Percentiles rank a stretch among this genome's conserved stretches.
These are phyloP conservation scores for Strigamia maritima DNA, from an alignment of 2,888 invertebrate genomes.

Conservation along the genomic window DNA sequence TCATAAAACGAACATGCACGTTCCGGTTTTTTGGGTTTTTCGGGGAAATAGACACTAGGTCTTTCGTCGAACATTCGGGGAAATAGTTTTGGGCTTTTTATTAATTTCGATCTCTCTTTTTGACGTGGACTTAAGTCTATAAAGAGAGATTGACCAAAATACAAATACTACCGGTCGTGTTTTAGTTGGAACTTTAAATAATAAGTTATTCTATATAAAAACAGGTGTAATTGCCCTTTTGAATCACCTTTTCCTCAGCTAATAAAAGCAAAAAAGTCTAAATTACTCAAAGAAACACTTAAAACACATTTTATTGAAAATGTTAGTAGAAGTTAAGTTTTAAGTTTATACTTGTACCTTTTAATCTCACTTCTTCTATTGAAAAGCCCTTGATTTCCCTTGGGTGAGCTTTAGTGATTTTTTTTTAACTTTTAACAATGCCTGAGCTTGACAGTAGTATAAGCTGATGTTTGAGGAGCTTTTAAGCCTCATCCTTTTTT, in stretches of 20 bases:
- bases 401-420: conserved; percentile 1
- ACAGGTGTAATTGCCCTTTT: too few species aligned
- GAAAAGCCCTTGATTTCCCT: conserved; percentile 23
- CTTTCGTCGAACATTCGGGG: too few species aligned
- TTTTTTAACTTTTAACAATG: conserved; percentile 1
- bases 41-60: too few species aligned
- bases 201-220: too few species aligned
- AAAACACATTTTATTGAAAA: conserved; percentile 12
- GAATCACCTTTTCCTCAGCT: neutral
- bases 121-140: too few species aligned
- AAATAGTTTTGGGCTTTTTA: too few species aligned
- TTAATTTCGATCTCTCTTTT: too few species aligned
- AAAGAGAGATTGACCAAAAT: too few species aligned
- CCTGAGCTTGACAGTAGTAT: conserved; percentile 12
- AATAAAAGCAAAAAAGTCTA: neutral
- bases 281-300: neutral
- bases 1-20: too few species aligned
- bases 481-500: conserved; percentile 10
- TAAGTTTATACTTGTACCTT: neutral
- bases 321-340: neutral
- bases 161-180: too few species aligned
- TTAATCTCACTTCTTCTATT: conserved; percentile 4
- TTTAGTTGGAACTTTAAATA: too few species aligned
- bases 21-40: too few species aligned
- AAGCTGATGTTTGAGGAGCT: conserved; percentile 23